Conservation (phyloP, 1,140 invertebrate genomes). For the Eriosoma lanigerum region DNA sequence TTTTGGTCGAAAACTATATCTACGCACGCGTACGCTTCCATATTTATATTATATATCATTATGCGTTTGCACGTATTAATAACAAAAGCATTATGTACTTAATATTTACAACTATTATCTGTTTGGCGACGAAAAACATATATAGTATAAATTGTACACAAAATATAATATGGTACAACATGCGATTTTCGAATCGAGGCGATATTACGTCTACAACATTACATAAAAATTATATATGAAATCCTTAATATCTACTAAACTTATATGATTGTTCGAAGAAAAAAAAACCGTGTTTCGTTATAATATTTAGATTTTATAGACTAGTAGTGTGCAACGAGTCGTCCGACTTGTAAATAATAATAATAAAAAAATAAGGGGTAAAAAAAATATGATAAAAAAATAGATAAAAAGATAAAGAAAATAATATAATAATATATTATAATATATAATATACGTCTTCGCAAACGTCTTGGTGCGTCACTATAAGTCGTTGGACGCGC, state of each 20-base stretch:
- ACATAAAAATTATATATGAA: background rate
- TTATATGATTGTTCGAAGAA: conserved; percentile 18
- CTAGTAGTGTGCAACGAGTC: conserved; percentile 47
- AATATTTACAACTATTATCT: no score
- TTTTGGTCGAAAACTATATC: no score
- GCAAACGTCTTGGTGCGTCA: background rate
- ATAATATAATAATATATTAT: conserved; percentile 6
- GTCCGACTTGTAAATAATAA: conserved; percentile 33
- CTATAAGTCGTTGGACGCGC: conserved; percentile 53
- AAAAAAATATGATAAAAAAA: background rate
- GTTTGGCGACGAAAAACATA: no score
- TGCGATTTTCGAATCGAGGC: no score
- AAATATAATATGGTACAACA: no score
- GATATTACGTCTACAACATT: background rate
- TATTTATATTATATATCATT: no score
- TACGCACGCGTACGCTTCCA: no score
- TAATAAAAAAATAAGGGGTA: conserved; percentile 9
- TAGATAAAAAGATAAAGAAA: no score
- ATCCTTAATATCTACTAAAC: background rate
- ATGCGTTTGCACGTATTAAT: no score
- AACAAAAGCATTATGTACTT: no score
- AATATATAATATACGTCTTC: no score
- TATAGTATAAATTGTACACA: no score
- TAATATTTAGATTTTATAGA: conserved; percentile 27
- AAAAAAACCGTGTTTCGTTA: conserved; percentile 37